Percentiles rank a stretch among this genome's conserved stretches.
phyloP scores from a whole-genome alignment of 2,888 invertebrate species.

The Mellilla xanthometata region DNA sequence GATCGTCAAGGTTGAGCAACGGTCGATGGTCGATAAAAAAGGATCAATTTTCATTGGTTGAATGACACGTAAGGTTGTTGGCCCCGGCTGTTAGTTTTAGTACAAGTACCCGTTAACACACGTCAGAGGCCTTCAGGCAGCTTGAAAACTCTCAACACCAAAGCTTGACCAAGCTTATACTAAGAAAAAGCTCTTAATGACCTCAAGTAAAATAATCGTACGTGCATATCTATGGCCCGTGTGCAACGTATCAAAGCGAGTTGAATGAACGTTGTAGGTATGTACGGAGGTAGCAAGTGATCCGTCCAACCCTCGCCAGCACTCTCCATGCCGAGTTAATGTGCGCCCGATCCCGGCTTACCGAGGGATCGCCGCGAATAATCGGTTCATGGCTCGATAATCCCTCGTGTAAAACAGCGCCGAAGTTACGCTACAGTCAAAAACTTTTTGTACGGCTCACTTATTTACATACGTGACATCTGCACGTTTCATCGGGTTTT shows the following conservation, averaged over 20 bases:
- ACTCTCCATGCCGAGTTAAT: slow-evolving; percentile 34
- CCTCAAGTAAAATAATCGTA: too few species aligned
- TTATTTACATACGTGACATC: slow-evolving; percentile 26
- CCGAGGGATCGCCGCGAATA: slow-evolving; percentile 59
- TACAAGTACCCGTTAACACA: too few species aligned
- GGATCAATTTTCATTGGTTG: too few species aligned
- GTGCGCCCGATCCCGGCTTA: slow-evolving; percentile 64
- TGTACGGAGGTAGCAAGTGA: slow-evolving; percentile 10
- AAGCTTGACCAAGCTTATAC: too few species aligned
- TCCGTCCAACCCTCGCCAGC: slow-evolving; percentile 31
- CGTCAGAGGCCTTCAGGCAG: too few species aligned
- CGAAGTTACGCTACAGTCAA: slow-evolving; percentile 51
- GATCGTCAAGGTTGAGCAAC: too few species aligned
- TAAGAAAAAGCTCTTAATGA: too few species aligned
- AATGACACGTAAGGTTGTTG: too few species aligned
- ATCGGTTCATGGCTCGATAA: slow-evolving; percentile 68
- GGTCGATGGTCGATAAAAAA: too few species aligned
- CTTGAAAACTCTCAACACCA: too few species aligned
- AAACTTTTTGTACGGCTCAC: slow-evolving; percentile 40
- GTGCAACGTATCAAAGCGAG: neutral
- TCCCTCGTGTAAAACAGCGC: slow-evolving; percentile 66
- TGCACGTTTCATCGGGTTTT: neutral
- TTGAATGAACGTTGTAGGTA: slow-evolving; percentile 1
- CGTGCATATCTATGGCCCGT: too few species aligned
- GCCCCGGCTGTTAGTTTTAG: too few species aligned